Conservation (phyloP, 2,113 vertebrate genomes). For the Poeciliopsis turrubarensis region DNA sequence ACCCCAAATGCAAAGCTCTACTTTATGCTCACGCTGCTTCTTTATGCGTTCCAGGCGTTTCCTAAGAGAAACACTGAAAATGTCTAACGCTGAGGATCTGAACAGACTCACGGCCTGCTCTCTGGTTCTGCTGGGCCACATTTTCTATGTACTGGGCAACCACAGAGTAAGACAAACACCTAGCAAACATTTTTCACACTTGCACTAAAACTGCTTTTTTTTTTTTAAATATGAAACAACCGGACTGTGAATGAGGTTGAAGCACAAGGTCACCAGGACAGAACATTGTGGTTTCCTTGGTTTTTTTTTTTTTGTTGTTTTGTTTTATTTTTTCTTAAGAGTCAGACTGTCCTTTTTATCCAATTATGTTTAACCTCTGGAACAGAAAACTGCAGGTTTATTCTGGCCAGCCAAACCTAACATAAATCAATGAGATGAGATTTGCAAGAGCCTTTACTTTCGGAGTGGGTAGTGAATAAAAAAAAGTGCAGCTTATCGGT, state of each 20-base stretch:
- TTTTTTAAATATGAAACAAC: not conserved
- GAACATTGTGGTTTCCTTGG: not conserved
- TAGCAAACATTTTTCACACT: not conserved
- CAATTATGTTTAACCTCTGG: not conserved
- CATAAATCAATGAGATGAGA: no score
- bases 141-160: slow-evolving; percentile 97
- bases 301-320: no score
- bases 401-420: not conserved
- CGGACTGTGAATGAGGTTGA: not conserved
- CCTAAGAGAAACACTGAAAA: slow-evolving; percentile 96
- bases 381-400: not conserved
- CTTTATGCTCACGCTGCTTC: no score
- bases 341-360: not conserved
- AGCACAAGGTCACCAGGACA: not conserved
- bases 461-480: no score
- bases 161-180: slow-evolving; percentile 86
- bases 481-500: no score
- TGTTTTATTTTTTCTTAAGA: no score
- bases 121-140: slow-evolving; percentile 95
- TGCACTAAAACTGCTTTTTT: not conserved
- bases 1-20: not conserved
- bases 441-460: no score
- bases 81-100: slow-evolving; percentile 97
- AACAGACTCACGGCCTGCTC: slow-evolving; percentile 97
- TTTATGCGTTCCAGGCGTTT: slow-evolving; percentile 82